phyloP scores from a whole-genome alignment of 2,888 invertebrate species.

The Trachelus troglodyta region DNA sequence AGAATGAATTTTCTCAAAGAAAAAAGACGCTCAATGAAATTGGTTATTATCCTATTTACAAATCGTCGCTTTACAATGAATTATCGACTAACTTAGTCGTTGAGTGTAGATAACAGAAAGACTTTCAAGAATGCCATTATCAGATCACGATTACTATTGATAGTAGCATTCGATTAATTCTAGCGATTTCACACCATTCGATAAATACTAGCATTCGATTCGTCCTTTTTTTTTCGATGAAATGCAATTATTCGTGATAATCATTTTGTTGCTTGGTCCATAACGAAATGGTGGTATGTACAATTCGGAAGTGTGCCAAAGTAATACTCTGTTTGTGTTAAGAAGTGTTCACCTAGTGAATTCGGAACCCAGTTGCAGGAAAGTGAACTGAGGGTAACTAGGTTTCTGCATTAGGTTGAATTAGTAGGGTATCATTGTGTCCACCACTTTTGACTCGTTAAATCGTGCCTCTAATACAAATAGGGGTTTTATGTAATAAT shows the following conservation, averaged over 20 bases:
- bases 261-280: background rate
- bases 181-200: background rate
- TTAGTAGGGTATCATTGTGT: background rate
- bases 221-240: background rate
- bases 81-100: background rate
- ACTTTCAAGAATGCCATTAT: background rate
- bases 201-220: background rate
- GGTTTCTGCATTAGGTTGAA: background rate
- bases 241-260: background rate
- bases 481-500: constrained; percentile 15
- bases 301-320: background rate
- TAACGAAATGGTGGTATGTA: background rate
- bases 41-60: background rate
- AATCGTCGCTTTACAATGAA: background rate
- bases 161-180: background rate
- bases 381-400: background rate
- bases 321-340: background rate
- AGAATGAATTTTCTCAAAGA: background rate
- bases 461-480: background rate
- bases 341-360: background rate
- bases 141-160: background rate
- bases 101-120: background rate
- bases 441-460: background rate
- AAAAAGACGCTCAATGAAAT: background rate
- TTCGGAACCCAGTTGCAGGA: background rate